Percentiles rank a stretch among this genome's conserved stretches.
phyloP scores from a whole-genome alignment of 2,797 vertebrate species.

The Liparis tanakae region DNA sequence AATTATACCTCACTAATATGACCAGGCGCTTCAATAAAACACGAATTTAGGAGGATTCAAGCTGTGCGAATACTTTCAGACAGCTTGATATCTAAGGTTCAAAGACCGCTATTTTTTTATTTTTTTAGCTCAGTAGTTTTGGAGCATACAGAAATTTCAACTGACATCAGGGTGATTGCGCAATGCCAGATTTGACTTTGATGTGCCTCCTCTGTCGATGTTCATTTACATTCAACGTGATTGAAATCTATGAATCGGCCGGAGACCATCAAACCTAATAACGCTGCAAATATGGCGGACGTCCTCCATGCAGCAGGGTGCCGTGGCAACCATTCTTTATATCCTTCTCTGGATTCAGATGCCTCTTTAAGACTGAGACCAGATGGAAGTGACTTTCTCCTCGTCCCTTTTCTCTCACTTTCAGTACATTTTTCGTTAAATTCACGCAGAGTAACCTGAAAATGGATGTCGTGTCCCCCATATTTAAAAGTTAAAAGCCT shows the following conservation, averaged over 20 bases:
- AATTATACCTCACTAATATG: constrained; percentile 2
- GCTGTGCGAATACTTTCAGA: constrained; percentile 16
- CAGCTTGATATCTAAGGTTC: constrained; percentile 19
- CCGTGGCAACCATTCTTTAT: constrained; percentile 8
- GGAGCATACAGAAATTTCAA: not conserved
- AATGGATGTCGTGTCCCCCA: constrained; percentile 13
- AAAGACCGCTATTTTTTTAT: constrained; percentile 9
- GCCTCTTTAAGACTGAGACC: not conserved
- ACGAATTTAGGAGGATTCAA: constrained; percentile 4
- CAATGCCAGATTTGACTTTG: not conserved
- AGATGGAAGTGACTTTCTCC: not conserved
- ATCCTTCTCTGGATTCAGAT: constrained; percentile 22
- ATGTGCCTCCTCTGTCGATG: not conserved
- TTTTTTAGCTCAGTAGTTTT: not conserved
- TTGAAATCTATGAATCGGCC: not conserved
- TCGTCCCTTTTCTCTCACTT: not conserved
- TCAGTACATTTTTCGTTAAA: constrained; percentile 4
- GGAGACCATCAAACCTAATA: constrained; percentile 18
- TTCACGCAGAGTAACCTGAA: constrained; percentile 3
- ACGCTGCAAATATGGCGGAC: constrained; percentile 4
- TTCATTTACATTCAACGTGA: not conserved
- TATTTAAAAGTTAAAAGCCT: constrained; percentile 22
- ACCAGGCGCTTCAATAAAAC: too few relatives aligned
- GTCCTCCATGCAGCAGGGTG: not conserved
- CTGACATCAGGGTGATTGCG: constrained; percentile 2